A percentile compares a stretch with the other conserved stretches of the same genome.
Evolutionary conservation across 2,113 vertebrate genomes (phyloP).

Genomic region (Nipponia nippon): DNA sequence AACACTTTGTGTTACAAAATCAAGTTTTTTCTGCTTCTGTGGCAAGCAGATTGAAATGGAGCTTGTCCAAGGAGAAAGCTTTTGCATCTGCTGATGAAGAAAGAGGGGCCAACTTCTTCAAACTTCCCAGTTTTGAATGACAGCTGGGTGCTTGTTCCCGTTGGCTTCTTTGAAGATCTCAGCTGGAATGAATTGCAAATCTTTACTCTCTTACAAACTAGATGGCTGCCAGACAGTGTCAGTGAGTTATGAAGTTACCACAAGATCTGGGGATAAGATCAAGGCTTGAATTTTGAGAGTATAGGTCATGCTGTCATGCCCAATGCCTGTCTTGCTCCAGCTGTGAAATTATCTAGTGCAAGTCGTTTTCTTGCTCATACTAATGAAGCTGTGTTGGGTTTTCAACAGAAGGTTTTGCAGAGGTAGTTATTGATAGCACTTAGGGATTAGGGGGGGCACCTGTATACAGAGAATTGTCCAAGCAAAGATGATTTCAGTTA

Average conservation of each 20-base stretch:
- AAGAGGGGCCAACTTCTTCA: neutral
- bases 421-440: neutral
- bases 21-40: neutral
- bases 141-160: neutral
- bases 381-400: fast-evolving
- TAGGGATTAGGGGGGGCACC: neutral
- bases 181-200: neutral
- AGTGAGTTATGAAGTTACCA: neutral
- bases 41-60: neutral
- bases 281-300: neutral
- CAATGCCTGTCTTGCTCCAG: neutral
- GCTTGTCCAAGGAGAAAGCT: neutral
- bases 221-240: neutral
- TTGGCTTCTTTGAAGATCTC: neutral
- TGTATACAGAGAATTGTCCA: neutral
- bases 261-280: neutral
- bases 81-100: neutral
- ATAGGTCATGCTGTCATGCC: fast-evolving
- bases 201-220: neutral
- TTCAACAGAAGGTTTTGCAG: neutral
- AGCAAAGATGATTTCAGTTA: neutral
- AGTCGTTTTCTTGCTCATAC: neutral
- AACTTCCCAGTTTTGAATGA: neutral
- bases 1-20: neutral
- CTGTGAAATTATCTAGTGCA: neutral